phyloP scores from a whole-genome alignment of 1,140 invertebrate species.

The Caenorhabditis brenneri region DNA sequence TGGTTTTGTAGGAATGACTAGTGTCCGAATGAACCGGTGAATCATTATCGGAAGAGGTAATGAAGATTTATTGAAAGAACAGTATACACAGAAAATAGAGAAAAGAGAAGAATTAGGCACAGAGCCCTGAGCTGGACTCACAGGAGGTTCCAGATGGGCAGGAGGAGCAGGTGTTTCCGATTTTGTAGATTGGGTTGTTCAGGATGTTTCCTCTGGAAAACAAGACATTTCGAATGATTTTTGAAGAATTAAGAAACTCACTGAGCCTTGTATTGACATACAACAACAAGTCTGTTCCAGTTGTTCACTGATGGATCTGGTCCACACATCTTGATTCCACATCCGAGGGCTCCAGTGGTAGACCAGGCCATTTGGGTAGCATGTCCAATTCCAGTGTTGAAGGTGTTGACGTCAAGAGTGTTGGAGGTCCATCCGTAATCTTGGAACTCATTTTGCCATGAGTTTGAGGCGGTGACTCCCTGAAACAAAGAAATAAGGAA shows the following conservation, averaged over 20 bases:
- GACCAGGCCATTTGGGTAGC: slow-evolving; percentile 49
- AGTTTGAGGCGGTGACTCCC: slow-evolving; percentile 16
- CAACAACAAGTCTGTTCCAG: background rate
- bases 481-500: background rate
- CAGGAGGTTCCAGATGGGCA: background rate
- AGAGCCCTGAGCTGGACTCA: background rate
- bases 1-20: too few relatives aligned
- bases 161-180: background rate
- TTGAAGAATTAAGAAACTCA: background rate
- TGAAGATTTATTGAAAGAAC: background rate
- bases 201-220: background rate
- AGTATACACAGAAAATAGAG: background rate
- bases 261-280: slow-evolving; percentile 23
- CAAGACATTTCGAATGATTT: background rate
- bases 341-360: background rate
- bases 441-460: slow-evolving; percentile 45
- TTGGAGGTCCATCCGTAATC: slow-evolving; percentile 38
- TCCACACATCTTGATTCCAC: slow-evolving; percentile 30
- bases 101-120: background rate
- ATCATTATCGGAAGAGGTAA: too few relatives aligned
- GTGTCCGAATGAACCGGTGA: too few relatives aligned
- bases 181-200: background rate
- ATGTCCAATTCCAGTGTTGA: slow-evolving; percentile 43
- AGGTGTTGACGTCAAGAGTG: background rate
- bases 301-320: background rate